Evolutionary conservation across 2,113 vertebrate genomes (phyloP).

Genomic region (Dascyllus trimaculatus): DNA sequence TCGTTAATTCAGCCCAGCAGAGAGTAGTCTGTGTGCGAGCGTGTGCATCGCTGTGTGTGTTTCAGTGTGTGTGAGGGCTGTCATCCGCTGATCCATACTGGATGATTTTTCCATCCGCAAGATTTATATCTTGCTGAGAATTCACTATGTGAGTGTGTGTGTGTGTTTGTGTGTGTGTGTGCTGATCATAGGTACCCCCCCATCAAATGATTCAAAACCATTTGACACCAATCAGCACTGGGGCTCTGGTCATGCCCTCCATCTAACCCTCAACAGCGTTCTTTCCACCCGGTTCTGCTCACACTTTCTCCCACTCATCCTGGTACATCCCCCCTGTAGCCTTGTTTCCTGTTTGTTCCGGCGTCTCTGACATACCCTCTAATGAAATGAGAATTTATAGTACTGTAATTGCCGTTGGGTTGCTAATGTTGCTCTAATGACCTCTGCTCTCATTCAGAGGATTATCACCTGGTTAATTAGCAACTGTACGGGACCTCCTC

Average conservation of each 20-base stretch:
- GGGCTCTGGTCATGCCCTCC: slow-evolving; percentile 56
- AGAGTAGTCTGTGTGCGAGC: slow-evolving; percentile 38
- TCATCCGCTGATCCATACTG: slow-evolving; percentile 73
- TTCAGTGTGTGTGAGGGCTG: slow-evolving; percentile 47
- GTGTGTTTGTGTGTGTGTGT: slow-evolving; percentile 26
- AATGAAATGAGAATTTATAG: slow-evolving; percentile 36
- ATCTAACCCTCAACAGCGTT: slow-evolving; percentile 48
- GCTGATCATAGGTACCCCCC: slow-evolving; percentile 57
- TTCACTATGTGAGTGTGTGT: slow-evolving; percentile 24
- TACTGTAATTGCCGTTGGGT: slow-evolving; percentile 17
- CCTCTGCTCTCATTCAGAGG: slow-evolving; percentile 41
- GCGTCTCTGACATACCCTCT: slow-evolving; percentile 32
- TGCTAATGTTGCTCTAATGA: slow-evolving; percentile 49
- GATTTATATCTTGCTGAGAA: slow-evolving; percentile 67
- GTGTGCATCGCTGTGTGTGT: slow-evolving; percentile 7
- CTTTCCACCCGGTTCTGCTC: slow-evolving; percentile 26
- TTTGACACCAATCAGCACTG: slow-evolving; percentile 82
- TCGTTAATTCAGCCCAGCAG: slow-evolving; percentile 71
- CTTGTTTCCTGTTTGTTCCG: slow-evolving; percentile 19
- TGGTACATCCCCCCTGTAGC: neutral
- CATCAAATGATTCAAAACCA: slow-evolving; percentile 75
- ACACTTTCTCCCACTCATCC: slow-evolving; percentile 37
- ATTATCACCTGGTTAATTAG: slow-evolving; percentile 64
- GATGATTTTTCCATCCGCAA: slow-evolving; percentile 63
- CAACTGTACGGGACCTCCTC: slow-evolving; percentile 23